phyloP scores from a whole-genome alignment of 1,140 invertebrate genomes.

The Pseudomyrmex gracilis region DNA sequence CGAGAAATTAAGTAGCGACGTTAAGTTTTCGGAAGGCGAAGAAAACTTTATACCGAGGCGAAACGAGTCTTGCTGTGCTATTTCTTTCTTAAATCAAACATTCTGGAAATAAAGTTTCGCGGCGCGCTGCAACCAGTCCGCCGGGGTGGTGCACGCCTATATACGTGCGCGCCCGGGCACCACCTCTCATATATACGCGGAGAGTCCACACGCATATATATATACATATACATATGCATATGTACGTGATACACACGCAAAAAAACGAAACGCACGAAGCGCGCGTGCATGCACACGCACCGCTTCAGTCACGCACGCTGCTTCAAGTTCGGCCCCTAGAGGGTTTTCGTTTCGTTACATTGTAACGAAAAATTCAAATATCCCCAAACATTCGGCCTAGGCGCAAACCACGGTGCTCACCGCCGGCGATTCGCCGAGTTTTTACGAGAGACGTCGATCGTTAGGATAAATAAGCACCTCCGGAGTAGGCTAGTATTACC shows the following conservation, averaged over 20 bases:
- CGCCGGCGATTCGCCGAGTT: background rate
- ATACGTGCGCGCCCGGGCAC: conserved; percentile 45
- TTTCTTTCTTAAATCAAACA: conserved; percentile 84
- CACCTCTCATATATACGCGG: too few species aligned
- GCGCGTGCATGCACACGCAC: conserved; percentile 49
- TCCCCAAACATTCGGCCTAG: conserved; percentile 74
- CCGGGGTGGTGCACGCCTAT: conserved; percentile 15
- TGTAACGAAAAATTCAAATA: conserved; percentile 65
- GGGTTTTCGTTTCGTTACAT: conserved; percentile 82
- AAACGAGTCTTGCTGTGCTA: conserved; percentile 77
- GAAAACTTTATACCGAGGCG: conserved; percentile 70
- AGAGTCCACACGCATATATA: too few species aligned
- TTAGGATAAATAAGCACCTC: background rate
- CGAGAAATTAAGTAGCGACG: conserved; percentile 82
- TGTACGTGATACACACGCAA: conserved; percentile 56
- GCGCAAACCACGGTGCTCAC: conserved; percentile 19
- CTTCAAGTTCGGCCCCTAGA: conserved; percentile 75
- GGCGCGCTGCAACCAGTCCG: conserved; percentile 59
- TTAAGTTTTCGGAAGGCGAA: conserved; percentile 76
- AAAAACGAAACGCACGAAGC: conserved; percentile 21
- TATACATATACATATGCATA: too few species aligned
- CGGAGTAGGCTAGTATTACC: background rate
- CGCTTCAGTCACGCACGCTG: conserved; percentile 66
- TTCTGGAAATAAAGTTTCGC: conserved; percentile 84
- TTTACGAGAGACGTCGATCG: background rate